Base-by-base conservation (phyloP, 2,888 invertebrate genomes). In the Automeris io region DNA sequence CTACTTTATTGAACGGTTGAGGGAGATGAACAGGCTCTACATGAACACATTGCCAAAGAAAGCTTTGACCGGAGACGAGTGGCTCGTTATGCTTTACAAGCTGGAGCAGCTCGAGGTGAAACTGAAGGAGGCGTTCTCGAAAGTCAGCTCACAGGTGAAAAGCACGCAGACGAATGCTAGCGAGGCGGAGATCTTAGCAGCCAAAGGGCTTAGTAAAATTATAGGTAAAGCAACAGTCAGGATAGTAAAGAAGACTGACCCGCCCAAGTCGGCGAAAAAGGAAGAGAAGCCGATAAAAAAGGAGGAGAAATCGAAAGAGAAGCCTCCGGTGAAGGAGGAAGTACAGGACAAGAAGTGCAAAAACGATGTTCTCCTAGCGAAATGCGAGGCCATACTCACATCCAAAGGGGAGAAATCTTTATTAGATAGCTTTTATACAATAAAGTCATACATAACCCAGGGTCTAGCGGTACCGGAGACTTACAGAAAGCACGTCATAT, bases 131-230 rank as follows among this genome's bases (percentile, higher is more conserved):
- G 61, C 70, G 0, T 69, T 81, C n/a, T 42, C 55, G 0, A 80
- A 79, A 51, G 50, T 68, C 1, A 47, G 54, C 0, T 58, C 70
- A 0, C 58, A 65, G 0, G 45, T 54, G 0, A 74, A 66, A 46
- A 11, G 60, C 0, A 55, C 47, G 0, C 61, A 65, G 7, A 51
- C 46, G 3, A 58, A 46, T n/a, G 70, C 71, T 0, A 82, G 79
- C 41, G 86, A 87, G 53, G 86, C 85, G 0, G 87, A 87, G 54
- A 78, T 86, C 0, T 23, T 87, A 35, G 87, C 79, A 0, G 87
- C 81, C 0, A 86, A 76, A 46, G 83, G 83, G 0, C 51, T 87
- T 0, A 82, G 85, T 37, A 87, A 85, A 42, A 79, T 87, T 1
- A 86, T 87, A 24, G 75, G 72, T 0, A 78, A 80, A 47, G 70